Evolutionary conservation across 2,888 invertebrate genomes (phyloP), one percentile per base, ranked within the genome.

Genomic region (Sceliomorpha sp.): DNA sequence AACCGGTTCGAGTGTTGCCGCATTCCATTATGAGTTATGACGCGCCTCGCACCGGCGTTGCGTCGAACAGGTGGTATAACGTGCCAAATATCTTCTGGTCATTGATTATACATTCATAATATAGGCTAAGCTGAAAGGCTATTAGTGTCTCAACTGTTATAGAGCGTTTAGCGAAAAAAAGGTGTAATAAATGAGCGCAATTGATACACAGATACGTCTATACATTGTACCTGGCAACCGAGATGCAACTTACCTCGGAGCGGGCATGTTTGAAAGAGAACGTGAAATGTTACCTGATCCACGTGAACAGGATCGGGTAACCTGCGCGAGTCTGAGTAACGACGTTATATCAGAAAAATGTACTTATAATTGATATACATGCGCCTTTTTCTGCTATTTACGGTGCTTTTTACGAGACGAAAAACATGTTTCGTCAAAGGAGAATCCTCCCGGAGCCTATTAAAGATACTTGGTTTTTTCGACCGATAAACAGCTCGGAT

Each of bases 1-100:
- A 69, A 73, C 70, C 71, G 73, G 73, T 76, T 73, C 62, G 64
- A 62, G 70, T 60, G 67, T 72, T 71, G 64, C 68, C 37, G 58
- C 36, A 40, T 59, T 64, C 51, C 68, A 45, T 60, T 70, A 62
- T 70, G 66, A 66, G 53, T 66, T 70, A 70, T 58, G 39, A 56
- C 42, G 42, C 64, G 40, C 39, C 37, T 63, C 72, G 51, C 37
- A 58, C 58, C 56, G 48, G 32, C 51, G 44, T 39, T 44, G 29
- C 50, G 60, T 50, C 69, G 53, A 66, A 70, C 70, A 66, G 66
- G 66, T 66, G 66, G 47, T 66, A 59, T 47, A 59, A 66, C 59
- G 59, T 66, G 53, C 66, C 66, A 59, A 66, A 66, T 66, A 66
- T 66, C 59, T 66, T 39, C 53, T 48, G 44, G 39, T 53, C 53